These are phyloP conservation scores for Harmothoe impar DNA, from an alignment of 2,888 invertebrate species.

Conservation along the genomic window DNA sequence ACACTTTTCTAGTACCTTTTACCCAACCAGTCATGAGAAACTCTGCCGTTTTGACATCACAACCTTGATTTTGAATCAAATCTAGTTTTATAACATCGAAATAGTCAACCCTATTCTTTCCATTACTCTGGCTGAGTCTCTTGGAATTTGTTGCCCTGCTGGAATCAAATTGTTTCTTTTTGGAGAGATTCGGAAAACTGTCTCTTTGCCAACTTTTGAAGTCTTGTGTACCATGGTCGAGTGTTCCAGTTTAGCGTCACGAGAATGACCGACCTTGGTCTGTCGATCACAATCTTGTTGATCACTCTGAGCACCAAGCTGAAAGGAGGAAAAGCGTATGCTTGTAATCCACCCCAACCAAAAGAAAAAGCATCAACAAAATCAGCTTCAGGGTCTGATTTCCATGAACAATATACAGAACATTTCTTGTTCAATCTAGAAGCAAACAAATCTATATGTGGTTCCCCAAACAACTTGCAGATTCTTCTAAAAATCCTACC, in stretches of 20 bases:
- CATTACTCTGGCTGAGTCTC: background rate
- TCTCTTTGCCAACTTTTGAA: background rate
- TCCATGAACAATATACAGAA: background rate
- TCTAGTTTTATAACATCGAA: background rate
- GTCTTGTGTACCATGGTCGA: background rate
- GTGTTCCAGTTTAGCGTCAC: background rate
- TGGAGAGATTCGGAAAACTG: background rate
- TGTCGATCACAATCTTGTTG: background rate
- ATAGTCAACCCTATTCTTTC: background rate
- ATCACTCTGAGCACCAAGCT: background rate
- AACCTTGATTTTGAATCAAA: too few relatives aligned
- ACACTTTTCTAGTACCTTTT: background rate
- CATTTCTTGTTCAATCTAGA: background rate
- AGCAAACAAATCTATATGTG: constrained; percentile 13
- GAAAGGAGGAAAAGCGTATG: background rate
- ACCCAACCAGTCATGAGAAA: background rate
- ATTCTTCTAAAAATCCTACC: background rate
- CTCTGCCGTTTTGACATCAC: background rate
- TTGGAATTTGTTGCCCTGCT: background rate
- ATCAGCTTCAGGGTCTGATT: background rate
- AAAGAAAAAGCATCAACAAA: background rate
- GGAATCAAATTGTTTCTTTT: too few relatives aligned
- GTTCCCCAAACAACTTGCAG: background rate
- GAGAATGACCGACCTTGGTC: background rate
- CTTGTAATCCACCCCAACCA: background rate